Percentiles rank a stretch among this genome's conserved stretches.
phyloP scores from a whole-genome alignment of 2,113 vertebrate species.

The Eulemur rufifrons region DNA sequence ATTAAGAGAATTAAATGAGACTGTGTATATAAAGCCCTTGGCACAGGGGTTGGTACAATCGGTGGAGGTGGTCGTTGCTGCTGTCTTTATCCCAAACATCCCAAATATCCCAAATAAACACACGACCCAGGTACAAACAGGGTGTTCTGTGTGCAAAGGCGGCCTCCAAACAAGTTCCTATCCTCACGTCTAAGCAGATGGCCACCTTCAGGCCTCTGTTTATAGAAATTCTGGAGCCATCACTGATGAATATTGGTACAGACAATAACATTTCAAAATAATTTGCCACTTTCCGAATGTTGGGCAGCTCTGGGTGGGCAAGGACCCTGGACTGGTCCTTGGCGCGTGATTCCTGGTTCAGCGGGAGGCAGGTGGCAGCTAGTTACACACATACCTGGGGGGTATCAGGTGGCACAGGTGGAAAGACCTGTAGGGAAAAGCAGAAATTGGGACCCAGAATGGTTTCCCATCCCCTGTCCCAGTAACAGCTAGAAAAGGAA shows the following conservation, averaged over 20 bases:
- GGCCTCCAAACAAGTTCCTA: not conserved
- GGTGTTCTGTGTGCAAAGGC: not conserved
- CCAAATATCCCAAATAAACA: not conserved
- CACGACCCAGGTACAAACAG: not conserved
- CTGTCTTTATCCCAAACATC: not conserved
- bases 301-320: not conserved
- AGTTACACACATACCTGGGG: not conserved
- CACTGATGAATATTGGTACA: not conserved
- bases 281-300: not conserved
- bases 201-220: not conserved
- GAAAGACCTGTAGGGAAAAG: not conserved
- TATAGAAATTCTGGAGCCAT: not conserved
- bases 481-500: not conserved
- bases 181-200: not conserved
- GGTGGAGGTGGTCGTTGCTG: not conserved
- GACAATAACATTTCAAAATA: not conserved
- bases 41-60: not conserved
- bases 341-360: not conserved
- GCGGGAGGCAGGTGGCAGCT: not conserved
- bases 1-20: not conserved
- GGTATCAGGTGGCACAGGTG: not conserved
- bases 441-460: not conserved
- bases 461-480: not conserved
- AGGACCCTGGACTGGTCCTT: not conserved
- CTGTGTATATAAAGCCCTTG: not conserved